A percentile compares a stretch with the other conserved stretches of the same genome.
Evolutionary conservation across 2,888 invertebrate species (phyloP).

Genomic region (Synanthedon vespiformis): DNA sequence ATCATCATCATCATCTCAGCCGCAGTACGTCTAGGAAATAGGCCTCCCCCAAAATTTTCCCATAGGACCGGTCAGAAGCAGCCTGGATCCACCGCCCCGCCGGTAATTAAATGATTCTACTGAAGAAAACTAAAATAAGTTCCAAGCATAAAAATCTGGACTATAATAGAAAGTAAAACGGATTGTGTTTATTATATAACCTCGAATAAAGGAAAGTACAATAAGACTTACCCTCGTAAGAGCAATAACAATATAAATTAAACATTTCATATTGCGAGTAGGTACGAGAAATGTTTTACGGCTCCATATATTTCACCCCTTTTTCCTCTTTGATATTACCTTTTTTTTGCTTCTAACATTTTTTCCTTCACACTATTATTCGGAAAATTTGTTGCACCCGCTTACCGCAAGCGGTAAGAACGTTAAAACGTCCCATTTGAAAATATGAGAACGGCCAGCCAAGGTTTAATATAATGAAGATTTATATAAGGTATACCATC

Average conservation of each 20-base stretch:
- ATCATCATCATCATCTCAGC: too few species aligned
- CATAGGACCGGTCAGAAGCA: too few species aligned
- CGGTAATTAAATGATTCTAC: too few species aligned
- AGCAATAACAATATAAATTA: conserved; percentile 19
- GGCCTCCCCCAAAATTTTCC: too few species aligned
- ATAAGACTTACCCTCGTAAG: not conserved
- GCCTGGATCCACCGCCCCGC: too few species aligned
- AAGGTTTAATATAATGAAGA: conserved; percentile 51
- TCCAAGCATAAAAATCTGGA: too few species aligned
- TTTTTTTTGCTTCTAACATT: conserved; percentile 21
- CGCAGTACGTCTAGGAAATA: too few species aligned
- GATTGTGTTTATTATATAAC: too few species aligned
- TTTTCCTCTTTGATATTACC: conserved; percentile 21
- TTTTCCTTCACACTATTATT: conserved; percentile 37
- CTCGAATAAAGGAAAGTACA: too few species aligned
- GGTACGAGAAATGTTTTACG: conserved; percentile 19
- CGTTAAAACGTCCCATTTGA: conserved; percentile 47
- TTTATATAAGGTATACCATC: conserved; percentile 37
- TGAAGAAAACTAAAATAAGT: too few species aligned
- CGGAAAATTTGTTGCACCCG: conserved; percentile 48
- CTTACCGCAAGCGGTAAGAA: conserved; percentile 47
- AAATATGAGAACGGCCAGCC: conserved; percentile 44
- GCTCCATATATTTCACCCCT: conserved; percentile 25
- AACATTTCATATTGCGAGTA: conserved; percentile 17
- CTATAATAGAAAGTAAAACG: too few species aligned